phyloP scores from a whole-genome alignment of 2,113 vertebrate genomes.

The Oncorhynchus tshawytscha region DNA sequence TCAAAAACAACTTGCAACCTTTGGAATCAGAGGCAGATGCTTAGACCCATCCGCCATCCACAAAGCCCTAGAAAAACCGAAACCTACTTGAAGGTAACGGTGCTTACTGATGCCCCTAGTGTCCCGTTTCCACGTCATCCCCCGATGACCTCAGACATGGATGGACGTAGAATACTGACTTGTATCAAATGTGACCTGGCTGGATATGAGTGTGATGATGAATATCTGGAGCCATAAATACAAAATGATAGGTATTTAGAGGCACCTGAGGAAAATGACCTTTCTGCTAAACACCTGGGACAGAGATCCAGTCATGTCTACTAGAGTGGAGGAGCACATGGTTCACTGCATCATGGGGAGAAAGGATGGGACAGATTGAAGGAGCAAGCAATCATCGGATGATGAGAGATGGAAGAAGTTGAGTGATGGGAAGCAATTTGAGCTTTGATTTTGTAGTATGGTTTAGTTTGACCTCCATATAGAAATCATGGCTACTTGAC shows the following conservation, averaged over 20 bases:
- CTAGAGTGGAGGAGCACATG: constrained; percentile 31
- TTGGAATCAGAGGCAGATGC: too few species aligned
- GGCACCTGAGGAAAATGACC: constrained; percentile 68
- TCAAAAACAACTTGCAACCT: too few species aligned
- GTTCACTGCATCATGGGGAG: constrained; percentile 4
- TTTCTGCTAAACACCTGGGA: constrained; percentile 53
- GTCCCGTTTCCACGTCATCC: too few species aligned
- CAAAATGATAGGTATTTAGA: constrained; percentile 72
- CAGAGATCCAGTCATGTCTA: constrained; percentile 42
- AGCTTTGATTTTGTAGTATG: constrained; percentile 55
- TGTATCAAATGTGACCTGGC: too few species aligned
- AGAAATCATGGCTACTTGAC: constrained; percentile 31
- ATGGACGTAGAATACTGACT: too few species aligned
- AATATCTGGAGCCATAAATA: constrained; percentile 66
- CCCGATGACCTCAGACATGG: too few species aligned
- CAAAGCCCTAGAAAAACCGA: too few species aligned
- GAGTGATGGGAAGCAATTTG: constrained; percentile 63
- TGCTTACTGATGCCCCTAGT: too few species aligned
- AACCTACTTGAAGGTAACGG: too few species aligned
- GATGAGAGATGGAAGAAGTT: constrained; percentile 28
- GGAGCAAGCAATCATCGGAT: constrained; percentile 18
- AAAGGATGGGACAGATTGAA: background rate
- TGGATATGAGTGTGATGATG: constrained; percentile 35
- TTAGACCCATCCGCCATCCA: too few species aligned
- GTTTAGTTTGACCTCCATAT: constrained; percentile 64